Evolutionary conservation across 2,113 vertebrate genomes (phyloP), one percentile per base, ranked within the genome.

Genomic region (Argyrosomus japonicus): DNA sequence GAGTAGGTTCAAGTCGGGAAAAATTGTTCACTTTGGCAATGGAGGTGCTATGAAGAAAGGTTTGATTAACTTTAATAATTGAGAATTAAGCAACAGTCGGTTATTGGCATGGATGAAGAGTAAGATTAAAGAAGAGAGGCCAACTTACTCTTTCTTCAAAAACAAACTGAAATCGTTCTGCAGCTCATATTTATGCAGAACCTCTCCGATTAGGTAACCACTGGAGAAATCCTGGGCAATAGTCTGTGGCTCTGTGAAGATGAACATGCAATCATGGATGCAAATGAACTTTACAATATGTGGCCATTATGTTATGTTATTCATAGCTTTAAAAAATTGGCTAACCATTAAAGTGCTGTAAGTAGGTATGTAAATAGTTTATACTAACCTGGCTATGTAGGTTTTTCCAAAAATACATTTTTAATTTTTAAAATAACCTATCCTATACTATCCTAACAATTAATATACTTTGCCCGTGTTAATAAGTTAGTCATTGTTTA

Each of bases 141-240:
- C 1, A 75, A 95, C 95, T 93, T 87, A 99, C 98, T 97, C 97
- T 94, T 93, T 97, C 74, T 95, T 96, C 57, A 95, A 96, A 93
- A 99, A 99, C 48, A 96, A 86, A 32, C 89, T 88, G 90, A 99
- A 99, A 82, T 99, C 97, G 77, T 96, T 93, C 81, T 98, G 97
- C 80, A 99, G 93, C 73, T 97, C 94, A 5, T 97, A 97, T 91
- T 96, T 98, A 86, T 97, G 86, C 4, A 99, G 94, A 77, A 99
- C 91, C 90, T 99, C 97, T 83, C 98, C 98, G 75, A 99, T 94
- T 0, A 99, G 95, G 77, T 97, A 99, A 23, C 98, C 98, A 62
- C 68, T 97, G 50, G 96, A 94, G 95, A 99, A 98, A 32, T 96
- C 95, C 85, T 93, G 96, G 45, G 96, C 88, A 87, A 99, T 91